Percentiles rank a stretch among this genome's conserved stretches.
phyloP scores from a whole-genome alignment of 2,113 vertebrate genomes.

The Pterocles orientalis region DNA sequence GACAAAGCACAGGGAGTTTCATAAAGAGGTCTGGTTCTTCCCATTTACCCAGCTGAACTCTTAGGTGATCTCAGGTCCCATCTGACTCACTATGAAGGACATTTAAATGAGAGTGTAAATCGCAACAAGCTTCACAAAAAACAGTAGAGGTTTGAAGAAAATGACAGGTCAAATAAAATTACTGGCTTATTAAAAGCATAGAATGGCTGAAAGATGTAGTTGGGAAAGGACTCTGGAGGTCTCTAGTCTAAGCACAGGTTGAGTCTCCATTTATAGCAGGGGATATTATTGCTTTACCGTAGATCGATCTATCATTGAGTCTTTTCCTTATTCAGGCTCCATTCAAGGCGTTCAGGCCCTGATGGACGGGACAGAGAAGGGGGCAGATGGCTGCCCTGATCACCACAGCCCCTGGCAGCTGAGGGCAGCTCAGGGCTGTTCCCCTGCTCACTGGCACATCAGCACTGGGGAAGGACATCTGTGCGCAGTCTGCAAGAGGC shows the following conservation, averaged over 20 bases:
- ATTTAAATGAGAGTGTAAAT: conserved; percentile 39
- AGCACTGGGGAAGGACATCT: not conserved
- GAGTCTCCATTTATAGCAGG: not conserved
- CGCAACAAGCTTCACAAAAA: conserved; percentile 31
- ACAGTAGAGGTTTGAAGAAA: conserved; percentile 35
- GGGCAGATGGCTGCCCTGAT: not conserved
- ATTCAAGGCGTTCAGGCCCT: not conserved
- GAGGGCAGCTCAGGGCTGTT: not conserved
- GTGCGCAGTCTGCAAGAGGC: not conserved
- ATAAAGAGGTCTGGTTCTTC: not conserved
- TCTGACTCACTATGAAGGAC: not conserved
- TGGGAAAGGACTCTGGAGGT: conserved; percentile 41
- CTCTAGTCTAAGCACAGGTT: conserved; percentile 12
- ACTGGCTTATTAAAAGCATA: conserved; percentile 45
- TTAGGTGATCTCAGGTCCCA: not conserved
- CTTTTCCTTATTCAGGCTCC: not conserved
- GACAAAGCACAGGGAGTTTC: conserved; percentile 17
- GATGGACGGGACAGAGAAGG: not conserved
- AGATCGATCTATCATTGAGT: not conserved
- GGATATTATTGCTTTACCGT: not conserved
- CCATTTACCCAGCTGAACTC: not conserved
- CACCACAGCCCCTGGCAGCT: not conserved
- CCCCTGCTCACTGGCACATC: not conserved
- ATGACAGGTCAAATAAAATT: conserved; percentile 53
- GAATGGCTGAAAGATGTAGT: conserved; percentile 20